A percentile compares a stretch with the other conserved stretches of the same genome.
Conservation (phyloP, 2,797 vertebrate genomes). For the Macropus fuliginosus region DNA sequence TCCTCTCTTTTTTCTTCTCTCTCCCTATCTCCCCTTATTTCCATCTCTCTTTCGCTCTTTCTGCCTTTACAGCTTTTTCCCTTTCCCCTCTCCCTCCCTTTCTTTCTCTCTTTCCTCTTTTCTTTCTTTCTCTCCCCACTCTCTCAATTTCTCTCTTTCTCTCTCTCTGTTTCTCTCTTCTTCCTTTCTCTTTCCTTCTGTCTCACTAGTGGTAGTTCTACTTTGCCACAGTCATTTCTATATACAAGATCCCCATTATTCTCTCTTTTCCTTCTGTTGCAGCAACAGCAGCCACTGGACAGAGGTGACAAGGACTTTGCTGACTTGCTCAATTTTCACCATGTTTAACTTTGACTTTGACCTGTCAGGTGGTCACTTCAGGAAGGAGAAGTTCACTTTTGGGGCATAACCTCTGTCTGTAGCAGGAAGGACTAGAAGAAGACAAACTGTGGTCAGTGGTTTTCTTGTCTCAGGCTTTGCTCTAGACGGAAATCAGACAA, state of each 20-base stretch:
- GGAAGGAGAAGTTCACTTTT: conserved; percentile 20
- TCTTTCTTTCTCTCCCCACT: background rate
- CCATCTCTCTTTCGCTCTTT: background rate
- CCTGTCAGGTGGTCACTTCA: background rate
- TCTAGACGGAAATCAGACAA: background rate
- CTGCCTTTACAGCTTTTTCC: background rate
- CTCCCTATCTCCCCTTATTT: background rate
- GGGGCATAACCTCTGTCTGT: background rate
- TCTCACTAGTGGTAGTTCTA: background rate
- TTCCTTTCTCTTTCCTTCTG: background rate
- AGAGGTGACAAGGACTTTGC: conserved; percentile 61
- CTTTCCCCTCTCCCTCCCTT: background rate
- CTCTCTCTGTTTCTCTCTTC: background rate
- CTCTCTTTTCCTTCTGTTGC: conserved; percentile 51
- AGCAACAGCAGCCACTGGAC: conserved; percentile 26
- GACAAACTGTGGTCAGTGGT: background rate
- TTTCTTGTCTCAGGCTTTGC: background rate
- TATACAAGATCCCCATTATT: background rate
- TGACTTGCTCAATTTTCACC: background rate
- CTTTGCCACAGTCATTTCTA: background rate
- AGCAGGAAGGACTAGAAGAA: background rate
- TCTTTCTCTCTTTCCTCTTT: background rate
- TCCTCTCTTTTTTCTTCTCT: background rate
- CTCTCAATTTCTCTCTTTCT: background rate
- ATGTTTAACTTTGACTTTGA: background rate